Evolutionary conservation across 2,113 vertebrate genomes (phyloP).

Genomic region (Formicarius rufipectus): DNA sequence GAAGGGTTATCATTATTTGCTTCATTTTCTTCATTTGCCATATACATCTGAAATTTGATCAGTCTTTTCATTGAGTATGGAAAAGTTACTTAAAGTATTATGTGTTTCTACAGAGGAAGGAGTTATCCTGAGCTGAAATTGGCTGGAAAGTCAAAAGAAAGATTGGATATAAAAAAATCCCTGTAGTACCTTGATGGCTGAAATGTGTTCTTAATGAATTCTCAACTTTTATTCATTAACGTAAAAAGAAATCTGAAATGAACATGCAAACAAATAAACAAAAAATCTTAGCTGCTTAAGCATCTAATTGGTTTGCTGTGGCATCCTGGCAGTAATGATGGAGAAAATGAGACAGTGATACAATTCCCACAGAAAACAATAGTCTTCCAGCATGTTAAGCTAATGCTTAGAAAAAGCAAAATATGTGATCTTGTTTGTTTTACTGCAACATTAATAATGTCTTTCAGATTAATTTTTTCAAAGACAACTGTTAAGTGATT

Average conservation of each 20-base stretch:
- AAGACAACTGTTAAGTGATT: not conserved
- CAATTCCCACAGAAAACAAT: conserved; percentile 61
- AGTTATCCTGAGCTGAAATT: not conserved
- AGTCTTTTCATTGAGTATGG: not conserved
- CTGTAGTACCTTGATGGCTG: not conserved
- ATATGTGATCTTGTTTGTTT: conserved; percentile 6
- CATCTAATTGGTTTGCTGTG: not conserved
- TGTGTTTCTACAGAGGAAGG: not conserved
- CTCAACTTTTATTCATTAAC: not conserved
- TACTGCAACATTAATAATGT: conserved; percentile 24
- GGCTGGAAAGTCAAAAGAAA: not conserved
- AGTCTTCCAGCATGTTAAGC: conserved; percentile 61
- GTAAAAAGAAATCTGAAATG: not conserved
- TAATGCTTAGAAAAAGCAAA: conserved; percentile 35
- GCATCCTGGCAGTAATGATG: not conserved
- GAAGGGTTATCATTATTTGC: conserved; percentile 42
- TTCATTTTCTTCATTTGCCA: conserved; percentile 62
- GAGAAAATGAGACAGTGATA: conserved; percentile 64
- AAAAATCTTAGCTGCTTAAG: not conserved
- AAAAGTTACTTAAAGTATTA: not conserved
- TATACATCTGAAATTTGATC: not conserved
- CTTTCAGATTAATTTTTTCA: conserved; percentile 17
- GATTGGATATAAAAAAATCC: not conserved
- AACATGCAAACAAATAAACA: not conserved
- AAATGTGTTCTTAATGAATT: not conserved